Evolutionary conservation across 2,888 invertebrate genomes (phyloP).

Genomic region (Leptogaster cylindrica): DNA sequence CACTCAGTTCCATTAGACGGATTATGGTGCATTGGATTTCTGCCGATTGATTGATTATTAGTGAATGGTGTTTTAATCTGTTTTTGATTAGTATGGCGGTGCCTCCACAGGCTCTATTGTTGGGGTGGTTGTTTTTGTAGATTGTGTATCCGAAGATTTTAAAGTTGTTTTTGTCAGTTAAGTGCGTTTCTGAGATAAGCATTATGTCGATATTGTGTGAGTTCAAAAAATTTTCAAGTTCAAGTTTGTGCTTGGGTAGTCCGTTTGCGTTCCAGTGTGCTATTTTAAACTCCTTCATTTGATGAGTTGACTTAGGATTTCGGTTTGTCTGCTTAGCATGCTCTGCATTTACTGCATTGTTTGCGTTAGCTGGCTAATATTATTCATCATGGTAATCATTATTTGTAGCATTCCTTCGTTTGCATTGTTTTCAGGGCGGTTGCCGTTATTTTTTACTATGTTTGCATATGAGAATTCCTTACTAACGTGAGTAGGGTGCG

Average conservation of each 20-base stretch:
- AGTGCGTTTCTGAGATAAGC: background rate
- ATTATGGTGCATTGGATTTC: background rate
- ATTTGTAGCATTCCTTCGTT: background rate
- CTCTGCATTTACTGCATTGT: slow-evolving; percentile 1
- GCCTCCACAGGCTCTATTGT: background rate
- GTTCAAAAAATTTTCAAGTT: background rate
- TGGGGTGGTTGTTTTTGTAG: slow-evolving; percentile 7
- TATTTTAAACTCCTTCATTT: slow-evolving; percentile 3
- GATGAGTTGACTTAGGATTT: slow-evolving; percentile 1
- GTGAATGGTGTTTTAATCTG: background rate
- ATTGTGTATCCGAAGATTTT: slow-evolving; percentile 1
- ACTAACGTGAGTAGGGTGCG: background rate
- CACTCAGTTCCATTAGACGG: slow-evolving; percentile 5
- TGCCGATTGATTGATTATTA: background rate
- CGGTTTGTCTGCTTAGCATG: slow-evolving; percentile 6
- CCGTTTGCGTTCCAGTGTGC: slow-evolving; percentile 6
- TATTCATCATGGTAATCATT: background rate
- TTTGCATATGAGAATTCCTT: slow-evolving; percentile 3
- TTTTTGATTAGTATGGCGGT: slow-evolving; percentile 4
- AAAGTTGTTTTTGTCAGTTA: slow-evolving; percentile 3
- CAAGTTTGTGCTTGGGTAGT: background rate
- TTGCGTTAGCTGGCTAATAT: slow-evolving; percentile 11
- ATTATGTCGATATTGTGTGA: background rate
- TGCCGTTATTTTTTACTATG: slow-evolving; percentile 7
- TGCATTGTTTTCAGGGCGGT: background rate